Conservation (phyloP, 1,140 invertebrate genomes). For the Drosophila yakuba region DNA sequence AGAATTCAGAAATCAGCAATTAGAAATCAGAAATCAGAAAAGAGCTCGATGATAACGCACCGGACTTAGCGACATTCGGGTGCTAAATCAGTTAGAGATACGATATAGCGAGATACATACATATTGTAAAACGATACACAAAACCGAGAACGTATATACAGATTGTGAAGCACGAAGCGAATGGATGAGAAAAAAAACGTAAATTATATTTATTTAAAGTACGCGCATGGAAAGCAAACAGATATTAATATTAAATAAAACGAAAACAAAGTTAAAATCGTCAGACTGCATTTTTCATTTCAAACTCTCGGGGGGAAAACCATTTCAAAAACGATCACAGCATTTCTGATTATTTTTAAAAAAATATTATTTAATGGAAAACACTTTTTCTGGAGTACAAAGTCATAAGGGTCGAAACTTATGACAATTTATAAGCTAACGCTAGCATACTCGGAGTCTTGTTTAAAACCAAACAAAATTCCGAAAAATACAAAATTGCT, state of each 20-base stretch:
- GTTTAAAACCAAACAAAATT: conserved; percentile 11
- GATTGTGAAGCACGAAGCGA: conserved; percentile 38
- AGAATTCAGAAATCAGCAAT: conserved; percentile 18
- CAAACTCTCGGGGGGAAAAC: not conserved
- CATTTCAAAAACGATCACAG: not conserved
- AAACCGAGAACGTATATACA: conserved; percentile 57
- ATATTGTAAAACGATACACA: conserved; percentile 78
- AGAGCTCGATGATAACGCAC: conserved; percentile 28
- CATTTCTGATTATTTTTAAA: not conserved
- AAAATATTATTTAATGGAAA: conserved; percentile 12
- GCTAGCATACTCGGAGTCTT: not conserved
- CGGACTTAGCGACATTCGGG: conserved; percentile 4
- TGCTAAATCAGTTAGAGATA: conserved; percentile 29
- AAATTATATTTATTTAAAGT: conserved; percentile 84
- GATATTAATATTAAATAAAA: conserved; percentile 84
- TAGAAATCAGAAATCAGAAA: conserved; percentile 53
- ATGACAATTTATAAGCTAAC: conserved; percentile 9
- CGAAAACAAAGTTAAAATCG: conserved; percentile 70
- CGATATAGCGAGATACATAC: conserved; percentile 56
- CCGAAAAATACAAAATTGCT: not conserved
- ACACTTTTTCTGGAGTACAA: conserved; percentile 8
- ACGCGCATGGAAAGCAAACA: conserved; percentile 82
- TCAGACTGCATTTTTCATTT: conserved; percentile 3
- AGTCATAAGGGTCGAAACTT: not conserved
- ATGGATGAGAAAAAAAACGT: conserved; percentile 55